Evolutionary conservation across 2,888 invertebrate species (phyloP).

Genomic region (Ornithoptera priamus): DNA sequence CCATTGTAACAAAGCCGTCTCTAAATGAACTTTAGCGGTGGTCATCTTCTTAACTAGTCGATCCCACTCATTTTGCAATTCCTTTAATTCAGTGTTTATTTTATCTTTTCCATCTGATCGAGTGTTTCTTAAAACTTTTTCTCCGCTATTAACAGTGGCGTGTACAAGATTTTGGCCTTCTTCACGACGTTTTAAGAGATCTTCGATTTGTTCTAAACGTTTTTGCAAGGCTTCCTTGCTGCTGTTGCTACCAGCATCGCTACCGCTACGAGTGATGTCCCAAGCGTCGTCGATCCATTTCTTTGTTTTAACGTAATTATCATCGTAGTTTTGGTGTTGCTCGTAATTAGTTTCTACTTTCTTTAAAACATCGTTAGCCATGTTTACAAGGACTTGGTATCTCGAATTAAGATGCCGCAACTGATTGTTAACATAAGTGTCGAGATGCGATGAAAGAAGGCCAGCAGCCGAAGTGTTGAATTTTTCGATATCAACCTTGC

Average conservation of each 20-base stretch:
- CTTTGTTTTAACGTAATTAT: conserved; percentile 86
- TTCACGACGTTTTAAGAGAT: conserved; percentile 89
- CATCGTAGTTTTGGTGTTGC: conserved; percentile 90
- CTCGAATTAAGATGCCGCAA: conserved; percentile 91
- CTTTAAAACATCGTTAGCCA: conserved; percentile 93
- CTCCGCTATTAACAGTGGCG: conserved; percentile 92
- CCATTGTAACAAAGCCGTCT: conserved; percentile 95
- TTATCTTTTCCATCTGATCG: conserved; percentile 93
- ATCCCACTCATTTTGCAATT: conserved; percentile 95
- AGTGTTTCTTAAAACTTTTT: conserved; percentile 92
- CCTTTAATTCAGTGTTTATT: conserved; percentile 92
- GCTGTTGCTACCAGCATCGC: conserved; percentile 87
- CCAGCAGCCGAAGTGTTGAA: conserved; percentile 89
- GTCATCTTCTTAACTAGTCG: conserved; percentile 94
- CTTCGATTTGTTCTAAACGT: conserved; percentile 88
- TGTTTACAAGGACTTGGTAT: conserved; percentile 92
- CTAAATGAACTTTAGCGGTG: conserved; percentile 93
- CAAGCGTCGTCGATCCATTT: conserved; percentile 94
- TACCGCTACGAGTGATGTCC: conserved; percentile 88
- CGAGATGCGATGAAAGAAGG: conserved; percentile 89
- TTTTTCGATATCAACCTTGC: conserved; percentile 89
- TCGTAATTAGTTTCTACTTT: conserved; percentile 94
- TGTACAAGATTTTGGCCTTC: conserved; percentile 93
- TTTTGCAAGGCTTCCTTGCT: conserved; percentile 91
- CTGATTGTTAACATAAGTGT: conserved; percentile 93